A percentile compares a stretch with the other conserved stretches of the same genome.
Conservation (phyloP, 2,888 invertebrate genomes). For the Drosophila koepferae region DNA sequence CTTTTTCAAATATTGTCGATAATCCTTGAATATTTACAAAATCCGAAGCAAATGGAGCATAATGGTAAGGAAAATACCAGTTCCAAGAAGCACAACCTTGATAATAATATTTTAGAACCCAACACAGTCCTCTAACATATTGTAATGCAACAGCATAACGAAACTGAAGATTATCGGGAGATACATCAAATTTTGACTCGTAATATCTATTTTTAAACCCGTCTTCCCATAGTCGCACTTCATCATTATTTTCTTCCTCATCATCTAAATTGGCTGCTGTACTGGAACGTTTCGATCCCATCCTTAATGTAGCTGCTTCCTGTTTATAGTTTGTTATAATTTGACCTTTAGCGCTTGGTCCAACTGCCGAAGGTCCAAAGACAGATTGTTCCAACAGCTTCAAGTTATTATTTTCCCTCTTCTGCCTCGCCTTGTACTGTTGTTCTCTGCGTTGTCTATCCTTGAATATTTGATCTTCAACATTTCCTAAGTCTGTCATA, state of each 20-base stretch:
- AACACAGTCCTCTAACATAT: slow-evolving; percentile 98
- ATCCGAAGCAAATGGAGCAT: slow-evolving; percentile 99
- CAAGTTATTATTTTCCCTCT: slow-evolving; percentile 88
- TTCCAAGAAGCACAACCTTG: slow-evolving; percentile 99
- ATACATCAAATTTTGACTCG: slow-evolving; percentile 96
- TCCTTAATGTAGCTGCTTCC: slow-evolving; percentile 88
- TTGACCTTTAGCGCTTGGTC: slow-evolving; percentile 85
- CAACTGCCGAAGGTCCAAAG: slow-evolving; percentile 91
- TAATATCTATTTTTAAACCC: slow-evolving; percentile 99
- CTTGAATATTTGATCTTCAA: slow-evolving; percentile 99
- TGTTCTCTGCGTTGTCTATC: slow-evolving; percentile 94
- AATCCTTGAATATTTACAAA: slow-evolving; percentile 96
- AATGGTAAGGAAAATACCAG: slow-evolving; percentile 99
- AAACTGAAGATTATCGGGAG: slow-evolving; percentile 91
- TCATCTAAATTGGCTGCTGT: slow-evolving; percentile 83
- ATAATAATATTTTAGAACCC: slow-evolving; percentile 99
- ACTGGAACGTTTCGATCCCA: slow-evolving; percentile 51
- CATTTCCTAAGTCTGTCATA: slow-evolving; percentile 95
- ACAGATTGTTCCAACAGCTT: slow-evolving; percentile 89
- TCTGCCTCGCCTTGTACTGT: slow-evolving; percentile 91
- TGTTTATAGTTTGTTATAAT: slow-evolving; percentile 90
- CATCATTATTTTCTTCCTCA: slow-evolving; percentile 70
- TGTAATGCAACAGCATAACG: slow-evolving; percentile 96
- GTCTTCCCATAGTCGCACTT: slow-evolving; percentile 94
- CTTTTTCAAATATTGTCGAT: slow-evolving; percentile 94